phyloP scores from a whole-genome alignment of 2,797 vertebrate genomes.

The Sarcophilus harrisii region DNA sequence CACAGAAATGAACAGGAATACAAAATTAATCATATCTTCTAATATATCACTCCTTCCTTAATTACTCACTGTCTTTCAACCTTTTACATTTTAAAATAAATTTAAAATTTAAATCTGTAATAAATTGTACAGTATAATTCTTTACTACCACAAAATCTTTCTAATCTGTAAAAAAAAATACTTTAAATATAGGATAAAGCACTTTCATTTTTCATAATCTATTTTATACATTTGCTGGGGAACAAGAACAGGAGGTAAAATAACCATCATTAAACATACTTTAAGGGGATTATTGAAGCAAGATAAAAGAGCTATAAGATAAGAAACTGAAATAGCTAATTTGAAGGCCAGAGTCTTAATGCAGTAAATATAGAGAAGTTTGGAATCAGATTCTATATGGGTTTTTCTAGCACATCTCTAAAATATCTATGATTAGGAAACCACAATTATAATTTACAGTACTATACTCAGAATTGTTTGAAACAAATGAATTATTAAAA shows the following conservation, averaged over 20 bases:
- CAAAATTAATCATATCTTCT: slow-evolving; percentile 29
- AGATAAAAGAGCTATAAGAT: slow-evolving; percentile 57
- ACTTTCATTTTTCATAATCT: slow-evolving; percentile 52
- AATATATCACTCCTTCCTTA: neutral
- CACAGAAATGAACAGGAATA: slow-evolving; percentile 12
- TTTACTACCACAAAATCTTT: slow-evolving; percentile 30
- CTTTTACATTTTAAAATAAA: neutral
- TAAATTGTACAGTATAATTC: slow-evolving; percentile 37
- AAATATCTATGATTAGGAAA: slow-evolving; percentile 48
- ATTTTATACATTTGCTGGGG: slow-evolving; percentile 51
- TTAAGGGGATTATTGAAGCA: slow-evolving; percentile 50
- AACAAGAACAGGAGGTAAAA: slow-evolving; percentile 55
- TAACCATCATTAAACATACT: slow-evolving; percentile 40
- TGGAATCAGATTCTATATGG: slow-evolving; percentile 33
- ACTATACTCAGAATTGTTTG: neutral
- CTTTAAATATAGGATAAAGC: slow-evolving; percentile 41
- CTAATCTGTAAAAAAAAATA: slow-evolving; percentile 58
- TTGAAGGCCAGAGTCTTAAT: slow-evolving; percentile 38
- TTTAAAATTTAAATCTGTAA: slow-evolving; percentile 17
- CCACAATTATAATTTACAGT: slow-evolving; percentile 7
- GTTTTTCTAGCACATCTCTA: slow-evolving; percentile 3
- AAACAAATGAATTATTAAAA: slow-evolving; percentile 40
- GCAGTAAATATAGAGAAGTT: slow-evolving; percentile 26
- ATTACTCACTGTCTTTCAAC: neutral
- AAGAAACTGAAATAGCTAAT: slow-evolving; percentile 28